Percentiles rank a stretch among this genome's conserved stretches.
Conservation (phyloP, 2,797 vertebrate genomes). For the Loriculus beryllinus region DNA sequence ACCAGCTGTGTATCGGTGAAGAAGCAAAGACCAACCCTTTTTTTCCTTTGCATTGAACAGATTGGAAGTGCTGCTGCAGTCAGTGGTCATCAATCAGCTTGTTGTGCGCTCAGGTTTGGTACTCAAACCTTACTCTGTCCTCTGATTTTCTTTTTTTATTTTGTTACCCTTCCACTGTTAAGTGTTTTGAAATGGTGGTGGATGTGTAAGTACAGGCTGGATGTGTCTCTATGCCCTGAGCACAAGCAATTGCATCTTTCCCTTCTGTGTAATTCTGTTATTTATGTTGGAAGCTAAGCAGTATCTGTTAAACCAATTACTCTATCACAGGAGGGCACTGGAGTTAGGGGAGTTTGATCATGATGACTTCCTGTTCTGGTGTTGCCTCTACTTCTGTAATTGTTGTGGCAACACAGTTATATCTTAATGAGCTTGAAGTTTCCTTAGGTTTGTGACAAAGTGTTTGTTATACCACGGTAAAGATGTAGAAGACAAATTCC, state of each 20-base stretch:
- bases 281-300: neutral
- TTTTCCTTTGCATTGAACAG: neutral
- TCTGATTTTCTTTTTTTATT: neutral
- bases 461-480: neutral
- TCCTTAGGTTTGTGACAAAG: neutral
- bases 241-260: neutral
- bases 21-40: neutral
- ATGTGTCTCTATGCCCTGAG: neutral
- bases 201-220: neutral
- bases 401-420: neutral
- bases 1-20: neutral
- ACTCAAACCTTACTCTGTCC: neutral
- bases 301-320: slow-evolving; percentile 9
- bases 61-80: neutral
- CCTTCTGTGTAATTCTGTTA: neutral
- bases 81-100: rapidly evolving
- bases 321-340: neutral
- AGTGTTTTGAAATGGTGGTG: neutral
- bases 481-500: neutral
- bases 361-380: neutral
- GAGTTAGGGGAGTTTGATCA: neutral
- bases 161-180: neutral
- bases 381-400: neutral
- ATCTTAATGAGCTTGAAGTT: neutral
- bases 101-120: neutral